Evolutionary conservation across 2,797 vertebrate genomes (phyloP), one percentile per base, ranked within the genome.

Genomic region (Carcharodon carcharias): DNA sequence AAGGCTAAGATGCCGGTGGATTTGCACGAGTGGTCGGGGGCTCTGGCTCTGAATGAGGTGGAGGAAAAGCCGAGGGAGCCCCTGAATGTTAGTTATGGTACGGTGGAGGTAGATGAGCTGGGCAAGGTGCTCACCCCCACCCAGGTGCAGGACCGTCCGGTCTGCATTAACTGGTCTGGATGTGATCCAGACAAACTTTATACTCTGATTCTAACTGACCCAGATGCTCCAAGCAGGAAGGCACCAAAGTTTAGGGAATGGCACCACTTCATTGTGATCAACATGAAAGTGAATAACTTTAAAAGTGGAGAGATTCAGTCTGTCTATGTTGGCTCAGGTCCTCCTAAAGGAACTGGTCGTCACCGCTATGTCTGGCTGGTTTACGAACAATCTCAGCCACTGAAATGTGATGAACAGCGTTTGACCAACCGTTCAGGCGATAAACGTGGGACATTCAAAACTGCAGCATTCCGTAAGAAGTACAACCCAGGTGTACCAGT

Each of bases 301-400:
- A n/a, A n/a, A n/a, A n/a, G n/a, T n/a, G n/a, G n/a, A n/a, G n/a
- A n/a, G n/a, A n/a, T n/a, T n/a, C n/a, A n/a, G n/a, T n/a, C n/a
- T n/a, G n/a, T n/a, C n/a, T n/a, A n/a, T n/a, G n/a, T n/a, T n/a
- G n/a, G n/a, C n/a, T n/a, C n/a, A n/a, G n/a, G n/a, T n/a, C n/a
- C n/a, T n/a, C n/a, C n/a, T n/a, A n/a, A n/a, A n/a, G n/a, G n/a
- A n/a, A n/a, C n/a, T n/a, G 99, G 99, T 96, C 98, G 99, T 73
- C 99, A 99, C 97, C 98, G 99, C 96, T 99, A 99, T 0, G 98
- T 99, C 96, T 99, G 99, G 99, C 98, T 99, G 97, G 99, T 99
- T 92, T 99, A 99, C 0, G 98, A 99, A 97, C 99, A 99, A 98
- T 92, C 98, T 0, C 97, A 97, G 73, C 96, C 96, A 0, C n/a